A percentile compares a stretch with the other conserved stretches of the same genome.
Conservation (phyloP, 2,797 vertebrate species). For the Gymnocypris eckloni region DNA sequence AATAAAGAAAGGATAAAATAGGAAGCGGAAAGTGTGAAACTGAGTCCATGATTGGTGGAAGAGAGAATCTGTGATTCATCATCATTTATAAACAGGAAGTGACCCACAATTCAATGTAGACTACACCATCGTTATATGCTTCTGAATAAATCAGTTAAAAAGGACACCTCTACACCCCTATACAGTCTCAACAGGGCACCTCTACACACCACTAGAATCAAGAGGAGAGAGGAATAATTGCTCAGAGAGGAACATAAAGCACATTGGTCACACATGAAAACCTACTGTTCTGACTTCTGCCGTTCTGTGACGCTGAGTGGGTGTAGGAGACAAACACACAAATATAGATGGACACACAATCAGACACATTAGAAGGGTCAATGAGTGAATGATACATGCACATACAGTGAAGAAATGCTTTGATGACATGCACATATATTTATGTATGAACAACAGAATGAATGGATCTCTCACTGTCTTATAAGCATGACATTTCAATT, state of each 20-base stretch:
- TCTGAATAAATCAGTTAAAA: slow-evolving; percentile 14
- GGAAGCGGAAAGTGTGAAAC: neutral
- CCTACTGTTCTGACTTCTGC: slow-evolving; percentile 80
- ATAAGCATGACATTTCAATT: neutral
- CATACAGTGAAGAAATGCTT: slow-evolving; percentile 20
- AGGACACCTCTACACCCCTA: neutral
- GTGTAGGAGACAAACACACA: slow-evolving; percentile 69
- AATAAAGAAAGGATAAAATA: slow-evolving; percentile 24
- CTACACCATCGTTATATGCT: neutral
- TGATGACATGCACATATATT: slow-evolving; percentile 44
- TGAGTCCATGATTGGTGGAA: neutral
- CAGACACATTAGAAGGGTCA: slow-evolving; percentile 45
- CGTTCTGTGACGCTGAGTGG: slow-evolving; percentile 79
- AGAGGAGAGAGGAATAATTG: slow-evolving; percentile 6
- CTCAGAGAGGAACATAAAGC: slow-evolving; percentile 19
- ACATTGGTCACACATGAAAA: slow-evolving; percentile 57
- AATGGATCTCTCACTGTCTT: neutral
- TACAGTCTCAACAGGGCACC: slow-evolving; percentile 11
- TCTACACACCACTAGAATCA: slow-evolving; percentile 23
- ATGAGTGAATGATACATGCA: slow-evolving; percentile 35
- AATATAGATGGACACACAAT: slow-evolving; percentile 47
- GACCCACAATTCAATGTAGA: neutral
- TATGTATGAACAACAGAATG: neutral
- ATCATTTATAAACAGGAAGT: slow-evolving; percentile 7
- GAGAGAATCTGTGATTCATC: slow-evolving; percentile 9